Percentiles rank a stretch among this genome's conserved stretches.
phyloP scores from a whole-genome alignment of 2,113 vertebrate species.

The Galeopterus variegatus region DNA sequence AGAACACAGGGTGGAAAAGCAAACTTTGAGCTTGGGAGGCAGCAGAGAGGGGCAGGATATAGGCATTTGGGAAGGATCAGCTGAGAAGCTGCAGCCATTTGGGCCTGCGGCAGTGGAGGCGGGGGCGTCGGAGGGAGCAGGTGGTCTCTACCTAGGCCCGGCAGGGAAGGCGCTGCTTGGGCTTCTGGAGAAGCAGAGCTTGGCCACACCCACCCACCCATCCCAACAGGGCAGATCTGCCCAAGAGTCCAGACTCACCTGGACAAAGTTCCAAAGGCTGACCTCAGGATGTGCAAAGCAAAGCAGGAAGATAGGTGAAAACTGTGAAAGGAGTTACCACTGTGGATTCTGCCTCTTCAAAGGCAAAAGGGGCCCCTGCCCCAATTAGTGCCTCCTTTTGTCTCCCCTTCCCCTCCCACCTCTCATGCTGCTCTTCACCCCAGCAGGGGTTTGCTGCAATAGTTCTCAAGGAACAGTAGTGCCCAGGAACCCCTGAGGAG shows the following conservation, averaged over 20 bases:
- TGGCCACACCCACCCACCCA: background rate
- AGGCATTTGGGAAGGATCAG: background rate
- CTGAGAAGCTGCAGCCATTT: background rate
- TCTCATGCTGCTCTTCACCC: background rate
- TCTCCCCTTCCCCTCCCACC: background rate
- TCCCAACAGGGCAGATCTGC: too few species aligned
- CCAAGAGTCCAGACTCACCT: background rate
- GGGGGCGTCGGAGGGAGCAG: background rate
- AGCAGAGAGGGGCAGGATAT: background rate
- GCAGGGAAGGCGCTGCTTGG: background rate
- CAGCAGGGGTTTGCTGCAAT: background rate
- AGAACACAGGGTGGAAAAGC: background rate
- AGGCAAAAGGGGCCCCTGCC: background rate
- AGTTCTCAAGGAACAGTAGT: background rate
- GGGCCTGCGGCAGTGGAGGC: background rate
- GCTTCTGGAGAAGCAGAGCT: background rate
- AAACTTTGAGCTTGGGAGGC: background rate
- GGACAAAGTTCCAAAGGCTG: background rate
- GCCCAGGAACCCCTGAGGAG: background rate
- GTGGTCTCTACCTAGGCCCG: accelerated
- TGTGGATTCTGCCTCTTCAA: background rate
- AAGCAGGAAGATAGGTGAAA: background rate
- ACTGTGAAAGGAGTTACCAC: background rate
- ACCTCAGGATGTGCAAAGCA: background rate
- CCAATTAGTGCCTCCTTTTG: accelerated